Evolutionary conservation across 2,797 vertebrate species (phyloP), one percentile per base, ranked within the genome.

Genomic region (Nyctibius grandis): DNA sequence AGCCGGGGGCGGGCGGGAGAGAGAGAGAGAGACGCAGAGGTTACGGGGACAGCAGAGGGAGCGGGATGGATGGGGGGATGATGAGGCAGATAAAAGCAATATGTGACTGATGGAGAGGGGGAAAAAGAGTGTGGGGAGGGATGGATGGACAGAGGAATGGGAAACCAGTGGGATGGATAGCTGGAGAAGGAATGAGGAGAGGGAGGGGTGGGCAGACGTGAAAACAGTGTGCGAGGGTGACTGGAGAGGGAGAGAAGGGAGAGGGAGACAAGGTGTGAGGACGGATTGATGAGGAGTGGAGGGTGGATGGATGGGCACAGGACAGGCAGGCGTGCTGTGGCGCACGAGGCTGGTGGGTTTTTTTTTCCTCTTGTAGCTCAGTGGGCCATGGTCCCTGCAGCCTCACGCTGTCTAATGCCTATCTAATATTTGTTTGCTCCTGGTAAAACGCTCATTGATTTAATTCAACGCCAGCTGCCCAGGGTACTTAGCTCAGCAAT

Each of bases 401-500:
- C 79, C 85, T 42, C 77, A 21, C 9, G 34, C 70, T 76, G 80
- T 12, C 79, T 93, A 67, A 92, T 88, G 89, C 64, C 65, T 53
- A 6, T 36, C 72, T 88, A 60, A 65, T 83, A 72, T 80, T 83
- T 82, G 53, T 91, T 96, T 77, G 88, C 86, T 94, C 83, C 83
- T 0, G 13, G 67, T 87, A 87, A 94, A 96, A 84, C 2, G 5
- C 80, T 89, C 86, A 38, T 45, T 88, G 96, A 89, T 95, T 94
- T 85, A 83, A 89, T 93, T 92, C 69, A 92, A 78, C 25, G 70
- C 88, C 94, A 89, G 90, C 79, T 83, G 92, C 95, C 95, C 94
- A 59, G 84, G 90, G 77, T 82, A 91, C 96, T 96, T 94, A 85
- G 85, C 90, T 85, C 86, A 81, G 83, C 96, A 93, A 95, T 95